A percentile compares a stretch with the other conserved stretches of the same genome.
Conservation (phyloP, 2,113 vertebrate genomes). For the Ictalurus furcatus region DNA sequence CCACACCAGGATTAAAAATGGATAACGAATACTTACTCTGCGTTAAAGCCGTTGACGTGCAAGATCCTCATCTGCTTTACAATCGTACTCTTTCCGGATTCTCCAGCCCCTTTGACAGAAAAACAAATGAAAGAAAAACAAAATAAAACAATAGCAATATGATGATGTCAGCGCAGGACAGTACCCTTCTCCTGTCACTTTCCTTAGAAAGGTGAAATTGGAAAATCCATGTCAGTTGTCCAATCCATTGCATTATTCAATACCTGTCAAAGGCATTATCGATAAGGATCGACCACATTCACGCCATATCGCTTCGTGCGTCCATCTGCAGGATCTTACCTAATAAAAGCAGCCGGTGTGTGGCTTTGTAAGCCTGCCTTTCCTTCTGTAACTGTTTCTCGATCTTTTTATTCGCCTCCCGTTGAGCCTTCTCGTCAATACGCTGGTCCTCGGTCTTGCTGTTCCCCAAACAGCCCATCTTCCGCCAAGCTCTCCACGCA, state of each 20-base stretch:
- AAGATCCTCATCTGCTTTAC: slow-evolving; percentile 99
- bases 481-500: slow-evolving; percentile 44
- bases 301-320: neutral
- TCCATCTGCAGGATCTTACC: slow-evolving; percentile 71
- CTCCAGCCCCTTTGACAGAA: slow-evolving; percentile 85
- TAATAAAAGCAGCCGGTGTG: slow-evolving; percentile 87
- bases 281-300: slow-evolving; percentile 17
- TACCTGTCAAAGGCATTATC: slow-evolving; percentile 27
- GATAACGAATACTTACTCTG: slow-evolving; percentile 82
- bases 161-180: neutral
- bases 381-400: slow-evolving; percentile 92
- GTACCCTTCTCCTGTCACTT: neutral
- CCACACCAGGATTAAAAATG: slow-evolving; percentile 10
- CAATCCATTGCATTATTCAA: slow-evolving; percentile 18
- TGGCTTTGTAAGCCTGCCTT: slow-evolving; percentile 86
- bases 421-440: slow-evolving; percentile 87
- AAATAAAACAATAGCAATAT: slow-evolving; percentile 4
- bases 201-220: neutral
- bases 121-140: slow-evolving; percentile 28
- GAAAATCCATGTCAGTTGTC: slow-evolving; percentile 30
- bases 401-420: slow-evolving; percentile 91
- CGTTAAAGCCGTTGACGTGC: slow-evolving; percentile 96
- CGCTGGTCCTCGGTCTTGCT: slow-evolving; percentile 89
- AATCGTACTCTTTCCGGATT: slow-evolving; percentile 98
- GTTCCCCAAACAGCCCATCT: slow-evolving; percentile 89